Evolutionary conservation across 1,140 invertebrate genomes (phyloP).

Genomic region (Drosophila biarmipes): DNA sequence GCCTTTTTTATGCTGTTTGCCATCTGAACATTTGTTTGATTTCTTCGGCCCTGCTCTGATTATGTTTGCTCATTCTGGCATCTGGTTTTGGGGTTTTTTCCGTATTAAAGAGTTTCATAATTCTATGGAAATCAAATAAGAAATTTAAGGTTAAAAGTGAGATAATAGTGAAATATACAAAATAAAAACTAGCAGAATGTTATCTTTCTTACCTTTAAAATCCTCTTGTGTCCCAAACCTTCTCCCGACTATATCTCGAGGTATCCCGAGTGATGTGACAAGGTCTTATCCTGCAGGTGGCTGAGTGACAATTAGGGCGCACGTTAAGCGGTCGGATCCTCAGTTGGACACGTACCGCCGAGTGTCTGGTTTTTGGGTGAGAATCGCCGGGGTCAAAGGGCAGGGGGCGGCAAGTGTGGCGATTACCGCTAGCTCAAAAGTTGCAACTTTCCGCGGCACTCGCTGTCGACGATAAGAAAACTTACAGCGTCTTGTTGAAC

Average conservation of each 20-base stretch:
- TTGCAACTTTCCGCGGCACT: constrained; percentile 44
- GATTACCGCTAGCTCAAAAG: constrained; percentile 30
- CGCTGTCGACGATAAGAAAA: constrained; percentile 63
- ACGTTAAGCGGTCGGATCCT: constrained; percentile 34
- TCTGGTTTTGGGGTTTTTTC: constrained; percentile 12
- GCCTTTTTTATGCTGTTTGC: constrained; percentile 21
- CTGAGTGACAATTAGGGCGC: constrained; percentile 14
- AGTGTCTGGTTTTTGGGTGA: constrained; percentile 2
- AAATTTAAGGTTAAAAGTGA: too few relatives aligned
- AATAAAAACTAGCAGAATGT: too few relatives aligned
- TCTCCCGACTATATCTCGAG: not conserved
- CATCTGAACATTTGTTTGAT: constrained; percentile 14
- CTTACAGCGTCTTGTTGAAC: constrained; percentile 69
- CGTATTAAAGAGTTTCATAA: too few relatives aligned
- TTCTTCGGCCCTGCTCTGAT: constrained; percentile 18
- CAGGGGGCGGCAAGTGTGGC: constrained; percentile 3
- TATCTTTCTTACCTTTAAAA: not conserved
- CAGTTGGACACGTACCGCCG: constrained; percentile 34
- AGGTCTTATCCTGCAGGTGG: constrained; percentile 9
- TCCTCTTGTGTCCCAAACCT: not conserved
- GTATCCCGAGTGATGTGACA: not conserved
- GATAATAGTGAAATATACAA: too few relatives aligned
- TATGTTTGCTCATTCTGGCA: constrained; percentile 21
- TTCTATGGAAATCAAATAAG: too few relatives aligned
- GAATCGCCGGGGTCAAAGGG: constrained; percentile 6